phyloP scores from a whole-genome alignment of 2,888 invertebrate genomes.

The Torymus tubicola region DNA sequence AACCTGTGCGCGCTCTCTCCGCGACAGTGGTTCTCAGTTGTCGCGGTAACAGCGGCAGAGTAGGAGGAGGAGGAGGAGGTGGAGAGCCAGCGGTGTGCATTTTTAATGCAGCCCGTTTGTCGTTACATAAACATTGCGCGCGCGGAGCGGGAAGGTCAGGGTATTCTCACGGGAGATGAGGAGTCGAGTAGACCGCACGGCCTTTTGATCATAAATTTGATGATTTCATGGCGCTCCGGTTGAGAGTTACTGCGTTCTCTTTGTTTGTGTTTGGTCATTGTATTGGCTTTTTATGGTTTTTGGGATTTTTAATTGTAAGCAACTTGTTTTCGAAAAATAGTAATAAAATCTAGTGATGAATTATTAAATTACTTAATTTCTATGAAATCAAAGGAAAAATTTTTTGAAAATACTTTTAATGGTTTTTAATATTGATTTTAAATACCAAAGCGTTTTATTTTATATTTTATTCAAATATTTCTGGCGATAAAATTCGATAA shows the following conservation, averaged over 20 bases:
- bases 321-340: too few species aligned
- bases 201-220: neutral
- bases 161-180: constrained; percentile 13
- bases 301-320: too few species aligned
- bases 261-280: too few species aligned
- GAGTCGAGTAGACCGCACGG: neutral
- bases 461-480: neutral
- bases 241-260: too few species aligned
- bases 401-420: too few species aligned
- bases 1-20: constrained; percentile 67
- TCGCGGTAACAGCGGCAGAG: neutral
- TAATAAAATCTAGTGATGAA: too few species aligned
- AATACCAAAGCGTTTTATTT: neutral
- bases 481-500: too few species aligned
- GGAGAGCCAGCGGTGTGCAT: constrained; percentile 25
- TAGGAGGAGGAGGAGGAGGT: neutral
- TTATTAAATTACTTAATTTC: too few species aligned
- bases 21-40: constrained; percentile 70
- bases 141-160: neutral
- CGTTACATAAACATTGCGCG: constrained; percentile 59
- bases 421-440: too few species aligned
- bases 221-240: neutral
- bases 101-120: constrained; percentile 59
- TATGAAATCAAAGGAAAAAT: too few species aligned
- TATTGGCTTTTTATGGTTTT: too few species aligned